Percentiles rank a stretch among this genome's conserved stretches.
Conservation (phyloP, 2,113 vertebrate genomes). For the Zosterops japonicus region DNA sequence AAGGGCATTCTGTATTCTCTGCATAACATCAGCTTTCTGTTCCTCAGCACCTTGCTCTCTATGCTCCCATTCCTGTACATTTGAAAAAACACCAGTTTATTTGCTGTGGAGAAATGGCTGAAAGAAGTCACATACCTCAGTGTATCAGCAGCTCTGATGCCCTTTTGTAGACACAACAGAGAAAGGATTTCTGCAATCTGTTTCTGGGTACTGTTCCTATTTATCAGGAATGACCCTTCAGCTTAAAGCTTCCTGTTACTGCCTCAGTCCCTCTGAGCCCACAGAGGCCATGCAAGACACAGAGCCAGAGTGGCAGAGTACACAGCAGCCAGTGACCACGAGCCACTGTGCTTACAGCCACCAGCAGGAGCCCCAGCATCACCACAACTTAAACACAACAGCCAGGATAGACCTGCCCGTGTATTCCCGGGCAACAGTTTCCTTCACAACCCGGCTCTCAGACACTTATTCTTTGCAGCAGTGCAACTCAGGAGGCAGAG, state of each 20-base stretch:
- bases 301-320: not conserved
- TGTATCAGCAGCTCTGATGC: not conserved
- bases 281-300: not conserved
- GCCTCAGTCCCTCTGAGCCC: not conserved
- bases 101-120: not conserved
- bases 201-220: not conserved
- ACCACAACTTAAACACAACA: not conserved
- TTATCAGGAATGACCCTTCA: not conserved
- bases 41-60: not conserved
- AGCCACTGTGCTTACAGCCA: rapidly evolving
- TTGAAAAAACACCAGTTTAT: not conserved
- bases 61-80: not conserved
- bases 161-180: not conserved
- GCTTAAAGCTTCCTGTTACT: not conserved
- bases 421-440: not conserved
- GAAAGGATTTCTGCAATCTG: not conserved
- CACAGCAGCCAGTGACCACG: not conserved
- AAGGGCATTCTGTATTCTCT: not conserved
- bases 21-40: not conserved
- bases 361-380: not conserved
- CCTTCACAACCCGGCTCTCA: not conserved
- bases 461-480: not conserved
- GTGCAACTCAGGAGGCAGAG: not conserved
- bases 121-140: not conserved
- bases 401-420: rapidly evolving